Evolutionary conservation across 2,888 invertebrate genomes (phyloP).

Genomic region (Anarsia innoxiella): DNA sequence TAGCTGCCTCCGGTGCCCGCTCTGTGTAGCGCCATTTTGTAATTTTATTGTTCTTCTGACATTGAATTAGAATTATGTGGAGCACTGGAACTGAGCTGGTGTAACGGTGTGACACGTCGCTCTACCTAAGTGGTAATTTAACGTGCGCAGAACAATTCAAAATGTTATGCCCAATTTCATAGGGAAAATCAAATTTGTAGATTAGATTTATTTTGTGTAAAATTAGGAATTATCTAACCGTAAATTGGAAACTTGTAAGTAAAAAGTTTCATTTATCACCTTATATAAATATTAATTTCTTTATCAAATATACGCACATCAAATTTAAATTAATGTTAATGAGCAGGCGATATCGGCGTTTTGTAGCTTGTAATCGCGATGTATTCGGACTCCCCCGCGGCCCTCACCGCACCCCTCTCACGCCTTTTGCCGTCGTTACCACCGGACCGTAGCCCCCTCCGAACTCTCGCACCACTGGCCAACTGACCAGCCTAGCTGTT

Average conservation of each 20-base stretch:
- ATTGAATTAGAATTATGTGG: constrained; percentile 38
- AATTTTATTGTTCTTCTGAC: constrained; percentile 48
- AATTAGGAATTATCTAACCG: too few relatives aligned
- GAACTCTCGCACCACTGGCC: constrained; percentile 26
- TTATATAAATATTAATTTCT: neutral
- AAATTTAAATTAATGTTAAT: constrained; percentile 9
- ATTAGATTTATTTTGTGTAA: too few relatives aligned
- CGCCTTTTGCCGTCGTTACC: too few relatives aligned
- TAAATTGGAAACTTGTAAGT: too few relatives aligned
- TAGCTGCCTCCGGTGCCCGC: constrained; percentile 47
- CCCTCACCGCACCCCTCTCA: constrained; percentile 18
- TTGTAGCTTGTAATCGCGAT: constrained; percentile 70
- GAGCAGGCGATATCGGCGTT: constrained; percentile 37
- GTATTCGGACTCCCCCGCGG: constrained; percentile 42
- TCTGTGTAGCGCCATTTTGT: constrained; percentile 41
- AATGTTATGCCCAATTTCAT: constrained; percentile 1
- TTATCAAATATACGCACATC: neutral
- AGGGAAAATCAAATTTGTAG: too few relatives aligned
- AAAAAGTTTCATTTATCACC: too few relatives aligned
- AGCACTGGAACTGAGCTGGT: constrained; percentile 12
- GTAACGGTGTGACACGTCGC: constrained; percentile 13
- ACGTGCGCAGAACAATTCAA: constrained; percentile 7
- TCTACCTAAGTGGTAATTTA: constrained; percentile 8
- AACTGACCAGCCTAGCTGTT: constrained; percentile 20
- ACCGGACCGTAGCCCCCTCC: constrained; percentile 44